Evolutionary conservation across 2,888 invertebrate species (phyloP).

Genomic region (Cepaea hortensis): DNA sequence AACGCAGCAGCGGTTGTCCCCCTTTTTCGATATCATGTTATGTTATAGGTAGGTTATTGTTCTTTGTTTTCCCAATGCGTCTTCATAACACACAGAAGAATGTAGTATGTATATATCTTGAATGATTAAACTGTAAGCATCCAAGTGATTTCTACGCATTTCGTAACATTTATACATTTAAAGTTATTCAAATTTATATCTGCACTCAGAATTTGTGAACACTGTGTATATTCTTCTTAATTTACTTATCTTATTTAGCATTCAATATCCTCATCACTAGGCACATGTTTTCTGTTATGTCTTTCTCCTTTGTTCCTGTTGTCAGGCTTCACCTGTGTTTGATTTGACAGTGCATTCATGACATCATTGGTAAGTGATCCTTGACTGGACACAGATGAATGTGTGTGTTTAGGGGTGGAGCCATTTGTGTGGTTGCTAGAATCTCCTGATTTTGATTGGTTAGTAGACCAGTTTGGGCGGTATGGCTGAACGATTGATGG

Average conservation of each 20-base stretch:
- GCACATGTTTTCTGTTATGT: not conserved
- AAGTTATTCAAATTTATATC: too few relatives aligned
- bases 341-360: not conserved
- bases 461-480: not conserved
- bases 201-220: too few relatives aligned
- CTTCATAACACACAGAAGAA: too few relatives aligned
- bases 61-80: too few relatives aligned
- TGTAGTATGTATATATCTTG: too few relatives aligned
- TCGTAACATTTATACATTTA: too few relatives aligned
- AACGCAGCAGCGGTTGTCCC: too few relatives aligned
- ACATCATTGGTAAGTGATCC: not conserved
- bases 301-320: not conserved
- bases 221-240: not conserved
- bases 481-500: slow-evolving; percentile 31
- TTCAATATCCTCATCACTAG: slow-evolving; percentile 19
- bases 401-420: not conserved
- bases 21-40: too few relatives aligned
- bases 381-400: slow-evolving; percentile 11
- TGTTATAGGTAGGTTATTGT: too few relatives aligned
- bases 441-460: slow-evolving; percentile 19
- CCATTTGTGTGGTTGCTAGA: slow-evolving; percentile 24
- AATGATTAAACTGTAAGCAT: too few relatives aligned
- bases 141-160: too few relatives aligned
- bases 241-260: not conserved
- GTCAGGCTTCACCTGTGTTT: not conserved